These are phyloP conservation scores for Aphidius gifuensis DNA, from an alignment of 1,140 invertebrate species.

Conservation along the genomic window DNA sequence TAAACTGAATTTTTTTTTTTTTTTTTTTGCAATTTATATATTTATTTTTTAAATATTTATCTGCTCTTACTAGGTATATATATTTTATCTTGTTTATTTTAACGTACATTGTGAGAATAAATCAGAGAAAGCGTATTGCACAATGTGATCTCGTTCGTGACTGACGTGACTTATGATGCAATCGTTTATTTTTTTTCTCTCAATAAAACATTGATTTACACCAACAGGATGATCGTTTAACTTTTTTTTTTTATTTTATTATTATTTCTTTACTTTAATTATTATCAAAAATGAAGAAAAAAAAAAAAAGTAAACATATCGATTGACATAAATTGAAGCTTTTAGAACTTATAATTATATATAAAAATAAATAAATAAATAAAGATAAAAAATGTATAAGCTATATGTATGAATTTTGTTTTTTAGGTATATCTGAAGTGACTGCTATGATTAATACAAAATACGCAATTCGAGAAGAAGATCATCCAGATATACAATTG, in stretches of 20 bases:
- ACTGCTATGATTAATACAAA: conserved; percentile 80
- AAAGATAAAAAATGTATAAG: background rate
- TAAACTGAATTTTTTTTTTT: background rate
- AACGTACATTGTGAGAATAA: conserved; percentile 13
- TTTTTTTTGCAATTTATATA: background rate
- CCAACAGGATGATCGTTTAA: background rate
- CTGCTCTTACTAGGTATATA: background rate
- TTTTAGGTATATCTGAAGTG: conserved; percentile 72
- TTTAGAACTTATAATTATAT: no score
- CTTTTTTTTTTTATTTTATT: background rate
- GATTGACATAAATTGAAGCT: no score
- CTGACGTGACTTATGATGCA: conserved; percentile 33
- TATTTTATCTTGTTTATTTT: conserved; percentile 2
- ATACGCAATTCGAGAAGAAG: conserved; percentile 69
- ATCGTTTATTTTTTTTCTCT: conserved; percentile 23
- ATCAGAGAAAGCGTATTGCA: conserved; percentile 45
- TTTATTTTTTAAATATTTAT: background rate
- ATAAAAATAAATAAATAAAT: background rate
- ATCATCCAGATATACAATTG: conserved; percentile 80
- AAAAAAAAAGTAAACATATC: no score
- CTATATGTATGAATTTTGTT: background rate
- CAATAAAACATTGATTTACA: conserved; percentile 3
- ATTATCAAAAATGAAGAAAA: no score
- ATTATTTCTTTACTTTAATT: conserved; percentile 3
- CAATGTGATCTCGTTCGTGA: conserved; percentile 41